Evolutionary conservation across 2,113 vertebrate genomes (phyloP).

Genomic region (Syrmaticus mikado): DNA sequence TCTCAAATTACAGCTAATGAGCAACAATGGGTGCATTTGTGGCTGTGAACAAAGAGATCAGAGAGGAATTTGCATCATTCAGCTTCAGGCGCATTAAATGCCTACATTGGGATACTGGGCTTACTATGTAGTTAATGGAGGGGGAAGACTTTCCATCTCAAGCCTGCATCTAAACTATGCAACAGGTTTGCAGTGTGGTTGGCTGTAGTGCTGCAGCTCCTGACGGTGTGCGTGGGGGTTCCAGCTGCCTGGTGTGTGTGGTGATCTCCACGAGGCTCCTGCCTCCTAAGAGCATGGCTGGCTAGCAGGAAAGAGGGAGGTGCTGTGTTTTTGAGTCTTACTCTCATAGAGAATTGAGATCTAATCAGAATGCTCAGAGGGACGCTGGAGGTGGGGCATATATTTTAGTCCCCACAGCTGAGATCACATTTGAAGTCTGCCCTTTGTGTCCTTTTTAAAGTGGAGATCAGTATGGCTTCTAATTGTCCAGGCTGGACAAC

Average conservation of each 20-base stretch:
- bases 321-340: accelerated
- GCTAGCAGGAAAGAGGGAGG: neutral
- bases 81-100: neutral
- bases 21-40: constrained; percentile 26
- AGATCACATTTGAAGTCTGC: neutral
- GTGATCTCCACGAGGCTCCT: neutral
- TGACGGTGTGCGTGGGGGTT: accelerated
- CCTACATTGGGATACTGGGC: neutral
- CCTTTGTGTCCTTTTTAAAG: neutral
- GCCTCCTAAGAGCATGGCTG: neutral
- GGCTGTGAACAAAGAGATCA: constrained; percentile 20
- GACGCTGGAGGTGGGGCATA: neutral
- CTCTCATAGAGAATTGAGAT: neutral
- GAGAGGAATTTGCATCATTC: constrained; percentile 10
- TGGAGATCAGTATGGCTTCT: neutral
- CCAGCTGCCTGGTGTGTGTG: neutral
- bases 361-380: accelerated
- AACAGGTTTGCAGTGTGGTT: neutral
- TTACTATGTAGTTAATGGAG: neutral
- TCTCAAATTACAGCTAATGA: constrained; percentile 10
- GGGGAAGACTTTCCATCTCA: neutral
- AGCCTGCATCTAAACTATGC: neutral
- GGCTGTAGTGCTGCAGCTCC: neutral
- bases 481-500: neutral
- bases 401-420: neutral